Evolutionary conservation across 2,113 vertebrate genomes (phyloP).

Genomic region (Cheirogaleus medius): DNA sequence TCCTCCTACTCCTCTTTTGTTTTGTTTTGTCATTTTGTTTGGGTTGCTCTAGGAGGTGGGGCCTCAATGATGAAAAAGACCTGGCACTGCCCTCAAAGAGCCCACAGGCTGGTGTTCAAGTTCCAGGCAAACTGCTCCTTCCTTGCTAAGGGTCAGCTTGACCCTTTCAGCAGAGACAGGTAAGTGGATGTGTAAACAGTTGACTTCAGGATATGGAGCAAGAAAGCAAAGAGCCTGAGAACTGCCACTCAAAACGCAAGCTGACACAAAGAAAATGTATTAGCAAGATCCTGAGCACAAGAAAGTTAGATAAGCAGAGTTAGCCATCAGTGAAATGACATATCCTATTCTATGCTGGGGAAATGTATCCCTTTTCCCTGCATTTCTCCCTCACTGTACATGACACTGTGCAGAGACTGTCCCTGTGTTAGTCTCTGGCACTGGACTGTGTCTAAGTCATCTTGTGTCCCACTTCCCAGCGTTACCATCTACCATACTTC

Average conservation of each 20-base stretch:
- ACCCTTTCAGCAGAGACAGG: background rate
- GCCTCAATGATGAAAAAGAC: background rate
- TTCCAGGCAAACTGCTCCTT: background rate
- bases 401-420: no score
- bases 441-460: background rate
- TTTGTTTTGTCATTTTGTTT: background rate
- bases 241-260: background rate
- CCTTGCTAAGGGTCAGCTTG: background rate
- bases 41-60: background rate
- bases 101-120: background rate
- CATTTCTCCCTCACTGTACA: background rate
- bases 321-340: background rate
- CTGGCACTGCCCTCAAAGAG: background rate
- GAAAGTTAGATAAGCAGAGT: background rate
- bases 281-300: background rate
- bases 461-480: background rate
- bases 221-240: background rate
- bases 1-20: background rate
- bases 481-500: background rate
- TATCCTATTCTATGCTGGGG: accelerated
- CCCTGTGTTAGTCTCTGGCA: background rate
- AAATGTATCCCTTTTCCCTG: background rate
- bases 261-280: background rate
- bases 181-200: background rate
- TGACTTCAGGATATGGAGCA: background rate